Base-by-base conservation (phyloP, 2,113 vertebrate species). In the Xenopus borealis region DNA sequence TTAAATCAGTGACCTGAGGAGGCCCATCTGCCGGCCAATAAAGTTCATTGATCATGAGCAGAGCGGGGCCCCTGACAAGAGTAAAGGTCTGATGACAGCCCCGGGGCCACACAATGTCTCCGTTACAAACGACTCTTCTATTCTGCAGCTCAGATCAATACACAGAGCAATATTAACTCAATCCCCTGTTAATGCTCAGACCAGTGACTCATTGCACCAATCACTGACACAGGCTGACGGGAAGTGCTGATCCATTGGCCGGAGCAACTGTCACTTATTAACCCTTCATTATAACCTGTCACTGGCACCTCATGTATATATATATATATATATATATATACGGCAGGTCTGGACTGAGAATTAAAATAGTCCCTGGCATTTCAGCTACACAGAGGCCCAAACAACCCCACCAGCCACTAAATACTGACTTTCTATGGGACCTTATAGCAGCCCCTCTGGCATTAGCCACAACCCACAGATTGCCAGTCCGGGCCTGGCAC, bases 131-230 rank as follows among this genome's bases (percentile, higher is more conserved):
- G 72, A 55, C 10, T 73, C n/a, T 44, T 47, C 19, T 61, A 12
- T 44, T 47, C 19, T 61, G 53, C n/a, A 0, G 40, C 72, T 83
- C 87, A 80, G 81, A 84, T 88, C 82, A 67, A 78, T 82, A 82
- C 16, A 57, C 72, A 85, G 79, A 78, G 79, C 79, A 85, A 87
- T 27, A 27, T 27, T 27, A 27, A 1, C 23, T 27, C 23, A 27
- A 2, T 75, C 85, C 84, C 86, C 82, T 58, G 75, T 83, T 88
- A 82, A 87, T 82, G 82, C 70, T 85, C 69, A 81, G 85, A 85
- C 80, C 83, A 89, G 89, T 91, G 92, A 93, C 92, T 95, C 94
- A 96, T 96, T 90, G 90, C 90, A 72, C 84, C 89, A 92, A 95
- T 94, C 93, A 96, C 95, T 91, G 93, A 97, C 93, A 93, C 93